Conservation (phyloP, 2,888 invertebrate genomes). For the Microchrysa polita region DNA sequence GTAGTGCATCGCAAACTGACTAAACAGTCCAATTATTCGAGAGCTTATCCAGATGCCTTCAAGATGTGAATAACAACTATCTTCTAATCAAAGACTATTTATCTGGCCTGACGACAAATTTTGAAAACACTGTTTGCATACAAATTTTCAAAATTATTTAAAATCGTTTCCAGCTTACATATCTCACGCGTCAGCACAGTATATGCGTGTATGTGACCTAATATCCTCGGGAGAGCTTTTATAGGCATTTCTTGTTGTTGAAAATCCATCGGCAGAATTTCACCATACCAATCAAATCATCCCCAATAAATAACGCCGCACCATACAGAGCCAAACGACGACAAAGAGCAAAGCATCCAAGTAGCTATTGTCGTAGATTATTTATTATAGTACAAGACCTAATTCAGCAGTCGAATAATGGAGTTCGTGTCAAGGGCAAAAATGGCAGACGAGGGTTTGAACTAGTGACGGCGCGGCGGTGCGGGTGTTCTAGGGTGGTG, state of each 20-base stretch:
- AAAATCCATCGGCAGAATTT: slow-evolving; percentile 11
- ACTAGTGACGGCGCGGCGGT: too few species aligned
- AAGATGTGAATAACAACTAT: too few species aligned
- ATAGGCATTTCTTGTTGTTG: not conserved
- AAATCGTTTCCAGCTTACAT: slow-evolving; percentile 11
- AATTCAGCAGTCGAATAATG: slow-evolving; percentile 26
- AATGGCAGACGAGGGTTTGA: not conserved
- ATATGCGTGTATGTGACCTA: slow-evolving; percentile 24
- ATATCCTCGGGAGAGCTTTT: slow-evolving; percentile 7
- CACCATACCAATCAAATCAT: slow-evolving; percentile 14
- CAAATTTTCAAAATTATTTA: slow-evolving; percentile 10
- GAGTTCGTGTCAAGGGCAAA: slow-evolving; percentile 38
- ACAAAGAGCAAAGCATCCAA: slow-evolving; percentile 7
- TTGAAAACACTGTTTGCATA: not conserved
- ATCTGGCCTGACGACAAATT: slow-evolving; percentile 7
- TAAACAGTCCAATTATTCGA: too few species aligned
- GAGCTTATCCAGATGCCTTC: too few species aligned
- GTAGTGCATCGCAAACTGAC: too few species aligned
- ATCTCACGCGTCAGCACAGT: not conserved
- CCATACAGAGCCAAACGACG: not conserved
- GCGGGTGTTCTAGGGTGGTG: too few species aligned
- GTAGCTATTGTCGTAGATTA: slow-evolving; percentile 39
- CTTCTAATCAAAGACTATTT: slow-evolving; percentile 15
- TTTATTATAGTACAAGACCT: slow-evolving; percentile 27
- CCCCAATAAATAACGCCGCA: not conserved